phyloP scores from a whole-genome alignment of 1,140 invertebrate genomes.

The Parasteatoda tepidariorum region DNA sequence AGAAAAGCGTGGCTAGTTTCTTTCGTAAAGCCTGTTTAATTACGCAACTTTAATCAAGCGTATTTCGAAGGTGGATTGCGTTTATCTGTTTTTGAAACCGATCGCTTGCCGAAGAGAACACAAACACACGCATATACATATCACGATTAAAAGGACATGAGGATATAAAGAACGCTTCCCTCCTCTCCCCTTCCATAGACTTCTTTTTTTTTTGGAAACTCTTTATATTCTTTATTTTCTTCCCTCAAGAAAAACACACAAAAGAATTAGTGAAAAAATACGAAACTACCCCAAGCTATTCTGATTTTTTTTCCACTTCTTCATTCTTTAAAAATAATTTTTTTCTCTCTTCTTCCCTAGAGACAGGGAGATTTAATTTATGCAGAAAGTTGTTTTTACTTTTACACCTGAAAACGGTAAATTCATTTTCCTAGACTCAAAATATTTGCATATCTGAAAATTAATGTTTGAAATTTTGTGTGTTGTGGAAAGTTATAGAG shows the following conservation, averaged over 20 bases:
- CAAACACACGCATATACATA: constrained; percentile 50
- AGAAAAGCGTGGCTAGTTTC: constrained; percentile 54
- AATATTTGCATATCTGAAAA: constrained; percentile 48
- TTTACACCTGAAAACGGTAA: constrained; percentile 31
- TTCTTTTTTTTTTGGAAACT: background rate
- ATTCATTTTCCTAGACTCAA: background rate
- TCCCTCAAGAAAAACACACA: constrained; percentile 48
- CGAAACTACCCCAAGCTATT: background rate
- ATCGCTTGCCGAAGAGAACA: constrained; percentile 19
- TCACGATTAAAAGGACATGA: constrained; percentile 57
- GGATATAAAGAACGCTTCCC: constrained; percentile 27
- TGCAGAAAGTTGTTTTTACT: constrained; percentile 36
- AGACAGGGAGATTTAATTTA: constrained; percentile 50
- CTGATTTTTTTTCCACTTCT: background rate
- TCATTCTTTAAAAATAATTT: background rate
- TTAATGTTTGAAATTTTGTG: background rate
- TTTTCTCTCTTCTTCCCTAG: constrained; percentile 10
- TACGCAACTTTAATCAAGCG: constrained; percentile 59
- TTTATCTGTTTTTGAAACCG: constrained; percentile 60
- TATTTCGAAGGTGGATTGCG: constrained; percentile 17
- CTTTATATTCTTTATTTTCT: constrained; percentile 19
- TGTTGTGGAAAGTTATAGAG: constrained; percentile 2
- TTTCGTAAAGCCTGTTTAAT: constrained; percentile 51
- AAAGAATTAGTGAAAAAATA: constrained; percentile 50
- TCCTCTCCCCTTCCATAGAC: background rate